Evolutionary conservation across 35 echinoderm and acorn worm genomes (phyloP), one percentile per base, ranked within the genome.

Genomic region (Chiridota heheva): DNA sequence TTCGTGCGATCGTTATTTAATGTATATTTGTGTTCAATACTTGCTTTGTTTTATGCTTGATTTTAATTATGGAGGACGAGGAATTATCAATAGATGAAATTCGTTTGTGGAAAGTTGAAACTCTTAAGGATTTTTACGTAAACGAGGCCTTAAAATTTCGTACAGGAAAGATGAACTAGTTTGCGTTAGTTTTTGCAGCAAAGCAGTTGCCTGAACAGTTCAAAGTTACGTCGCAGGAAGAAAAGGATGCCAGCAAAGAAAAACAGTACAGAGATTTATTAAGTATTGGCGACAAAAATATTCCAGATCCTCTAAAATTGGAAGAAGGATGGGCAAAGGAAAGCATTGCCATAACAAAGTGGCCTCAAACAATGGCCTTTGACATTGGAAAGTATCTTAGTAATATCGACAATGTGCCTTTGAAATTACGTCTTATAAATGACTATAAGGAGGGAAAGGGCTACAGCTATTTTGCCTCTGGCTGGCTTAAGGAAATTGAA

Each of bases 401-500:
- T 3, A 80, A 37, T 32, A 30, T 80, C 5, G 76, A 80, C 48
- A 42, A 80, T 80, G 58, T 62, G 7, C 49, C 56, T 1, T 42
- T 77, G 25, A 38, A 39, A 2, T 42, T 2, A 38, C n/a, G 48
- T 27, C 36, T 86, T 36, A 86, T 77, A 48, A 30, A n/a, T 4
- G 84, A 87, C 33, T 87, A 87, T 27, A 78, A 87, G 36, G 84
- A 86, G 26, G 48, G 59, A 20, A 85, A 85, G 58, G 69, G 71
- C 18, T 86, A 86, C 72, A 48, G 37, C 18, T 78, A 78, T 51
- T 86, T 86, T 30, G 72, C 71, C 17, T 78, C 84, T 8, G 73
- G 73, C 2, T 80, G 73, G 74, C 20, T 80, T 2, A 12, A 57
- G 26, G 84, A 87, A n/a, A 40, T 80, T 4, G 2, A 44, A 1